Base-by-base conservation (phyloP, 2,113 vertebrate species). In the Mionectes macconnelli region DNA sequence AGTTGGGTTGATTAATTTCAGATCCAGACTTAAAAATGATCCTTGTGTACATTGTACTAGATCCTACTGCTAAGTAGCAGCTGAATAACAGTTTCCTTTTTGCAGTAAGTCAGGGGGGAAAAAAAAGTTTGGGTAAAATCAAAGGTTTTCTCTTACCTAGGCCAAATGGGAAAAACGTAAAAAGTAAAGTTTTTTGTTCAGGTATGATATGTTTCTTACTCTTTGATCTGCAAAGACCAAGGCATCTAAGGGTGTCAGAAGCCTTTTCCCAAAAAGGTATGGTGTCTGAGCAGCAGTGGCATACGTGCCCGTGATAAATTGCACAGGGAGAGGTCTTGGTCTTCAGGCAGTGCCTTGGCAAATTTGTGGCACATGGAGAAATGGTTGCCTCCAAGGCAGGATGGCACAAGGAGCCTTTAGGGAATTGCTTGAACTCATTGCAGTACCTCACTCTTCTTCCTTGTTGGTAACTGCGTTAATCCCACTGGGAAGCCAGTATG, bases 1-100 rank as follows among this genome's bases (percentile, higher is more conserved):
- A 70, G 45, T 62, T 67, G 55, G 1, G 11, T 42, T 93, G 79
- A 57, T 88, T 83, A 33, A 80, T 94, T 96, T 96, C 72, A 67
- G 55, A 52, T 70, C 68, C 42, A 25, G 31, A 50, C 59, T 86
- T 92, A 35, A 88, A 88, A 92, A 55, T 55, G 8, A 59, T 81
- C n/a, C 56, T n/a, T 57, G 6, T 35, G 9, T 59, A 11, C 40
- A 6, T n/a, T 77, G 37, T 88, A 13, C 35, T 92, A 55, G 35
- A 63, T 89, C 33, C 23, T 89, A 19, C 63, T 63, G 63, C 25
- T 9, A 45, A 67, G 63, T 27, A 81, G 72, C 40, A 77, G 33
- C 72, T 50, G 27, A 70, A 77, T 42, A 79, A 44, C 21, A 49
- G 24, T 72, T 56, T 72, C 25, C 14, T 79, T 82, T 66, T 73